A percentile compares a stretch with the other conserved stretches of the same genome.
phyloP scores from a whole-genome alignment of 2,797 vertebrate species.

The Anguilla megastoma region DNA sequence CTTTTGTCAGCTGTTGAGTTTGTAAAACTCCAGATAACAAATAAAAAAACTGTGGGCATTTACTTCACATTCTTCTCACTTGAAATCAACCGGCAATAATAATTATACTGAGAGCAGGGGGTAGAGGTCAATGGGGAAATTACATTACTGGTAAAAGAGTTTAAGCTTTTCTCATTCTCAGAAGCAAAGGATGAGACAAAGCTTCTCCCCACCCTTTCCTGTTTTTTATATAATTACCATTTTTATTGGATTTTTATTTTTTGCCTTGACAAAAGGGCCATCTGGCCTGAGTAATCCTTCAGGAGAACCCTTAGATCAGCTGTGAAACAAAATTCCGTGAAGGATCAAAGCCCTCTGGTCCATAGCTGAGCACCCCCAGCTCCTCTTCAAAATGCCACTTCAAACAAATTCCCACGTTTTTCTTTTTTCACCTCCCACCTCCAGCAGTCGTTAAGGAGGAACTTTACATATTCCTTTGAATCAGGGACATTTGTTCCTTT shows the following conservation, averaged over 20 bases:
- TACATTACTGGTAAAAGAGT: conserved; percentile 2
- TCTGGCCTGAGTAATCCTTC: conserved; percentile 72
- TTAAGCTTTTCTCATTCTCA: conserved; percentile 38
- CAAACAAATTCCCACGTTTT: conserved; percentile 20
- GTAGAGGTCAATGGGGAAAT: not conserved
- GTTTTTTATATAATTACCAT: conserved; percentile 80
- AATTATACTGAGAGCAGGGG: conserved; percentile 2
- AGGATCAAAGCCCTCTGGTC: conserved; percentile 14
- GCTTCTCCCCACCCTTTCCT: conserved; percentile 59
- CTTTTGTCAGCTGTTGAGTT: no score
- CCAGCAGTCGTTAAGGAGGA: not conserved
- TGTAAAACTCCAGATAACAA: no score
- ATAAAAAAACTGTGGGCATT: not conserved
- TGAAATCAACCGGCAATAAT: not conserved
- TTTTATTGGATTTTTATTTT: conserved; percentile 85
- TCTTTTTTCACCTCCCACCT: not conserved
- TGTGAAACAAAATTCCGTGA: conserved; percentile 8
- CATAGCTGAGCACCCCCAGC: not conserved
- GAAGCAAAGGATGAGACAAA: not conserved
- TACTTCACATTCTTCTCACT: not conserved
- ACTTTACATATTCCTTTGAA: conserved; percentile 41
- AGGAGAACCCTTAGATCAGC: conserved; percentile 36
- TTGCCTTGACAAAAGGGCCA: conserved; percentile 71
- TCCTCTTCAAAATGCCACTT: conserved; percentile 7
- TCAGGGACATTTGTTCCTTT: conserved; percentile 28